Conservation (phyloP, 2,113 vertebrate species). For the Bostrychus sinensis region DNA sequence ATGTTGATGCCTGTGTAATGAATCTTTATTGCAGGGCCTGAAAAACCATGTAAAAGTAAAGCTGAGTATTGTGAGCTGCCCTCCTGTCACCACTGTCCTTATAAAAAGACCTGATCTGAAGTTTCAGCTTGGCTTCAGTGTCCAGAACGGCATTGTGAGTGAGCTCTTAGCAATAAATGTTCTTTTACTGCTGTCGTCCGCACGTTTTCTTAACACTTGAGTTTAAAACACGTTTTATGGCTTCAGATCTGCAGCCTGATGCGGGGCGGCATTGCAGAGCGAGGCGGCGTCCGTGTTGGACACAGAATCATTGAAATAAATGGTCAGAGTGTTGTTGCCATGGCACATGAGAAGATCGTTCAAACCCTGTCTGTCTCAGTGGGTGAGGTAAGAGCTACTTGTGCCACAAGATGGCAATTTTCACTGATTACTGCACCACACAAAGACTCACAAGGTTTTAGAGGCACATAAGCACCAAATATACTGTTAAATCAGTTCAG, state of each 20-base stretch:
- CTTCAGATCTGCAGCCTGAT: constrained; percentile 97
- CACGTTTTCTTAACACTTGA: neutral
- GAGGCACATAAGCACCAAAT: neutral
- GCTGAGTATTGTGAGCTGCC: constrained; percentile 96
- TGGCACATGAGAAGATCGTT: constrained; percentile 98
- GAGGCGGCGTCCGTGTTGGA: constrained; percentile 94
- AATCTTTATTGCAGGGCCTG: constrained; percentile 81
- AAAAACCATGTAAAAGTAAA: constrained; percentile 94
- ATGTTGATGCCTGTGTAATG: neutral
- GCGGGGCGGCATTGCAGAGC: constrained; percentile 95
- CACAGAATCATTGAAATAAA: constrained; percentile 99
- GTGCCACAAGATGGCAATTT: constrained; percentile 42
- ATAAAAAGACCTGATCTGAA: constrained; percentile 97
- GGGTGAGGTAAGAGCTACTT: constrained; percentile 87
- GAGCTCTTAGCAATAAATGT: constrained; percentile 3
- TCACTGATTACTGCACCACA: constrained; percentile 33
- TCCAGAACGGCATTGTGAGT: constrained; percentile 98
- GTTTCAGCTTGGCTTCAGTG: constrained; percentile 97
- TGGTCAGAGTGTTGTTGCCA: constrained; percentile 97
- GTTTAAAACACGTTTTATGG: neutral
- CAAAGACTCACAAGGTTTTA: constrained; percentile 17
- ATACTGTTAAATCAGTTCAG: constrained; percentile 1
- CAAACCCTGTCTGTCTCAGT: constrained; percentile 96
- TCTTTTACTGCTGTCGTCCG: neutral
- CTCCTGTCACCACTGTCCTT: constrained; percentile 95